These are phyloP conservation scores for Trachymyrmex cornetzi DNA, from an alignment of 1,140 invertebrate genomes.

Conservation along the genomic window DNA sequence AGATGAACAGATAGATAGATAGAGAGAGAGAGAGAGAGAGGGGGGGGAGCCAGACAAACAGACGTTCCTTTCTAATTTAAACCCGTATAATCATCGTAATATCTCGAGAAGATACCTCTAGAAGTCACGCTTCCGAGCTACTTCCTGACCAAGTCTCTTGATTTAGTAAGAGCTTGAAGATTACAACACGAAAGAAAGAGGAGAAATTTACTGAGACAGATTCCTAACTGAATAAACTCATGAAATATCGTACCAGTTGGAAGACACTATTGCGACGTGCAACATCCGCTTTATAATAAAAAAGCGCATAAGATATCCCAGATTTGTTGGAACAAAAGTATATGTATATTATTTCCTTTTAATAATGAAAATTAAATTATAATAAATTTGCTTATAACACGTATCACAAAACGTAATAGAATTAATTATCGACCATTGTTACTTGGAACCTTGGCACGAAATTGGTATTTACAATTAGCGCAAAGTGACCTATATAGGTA, in stretches of 20 bases:
- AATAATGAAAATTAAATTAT: constrained; percentile 2
- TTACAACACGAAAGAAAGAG: constrained; percentile 37
- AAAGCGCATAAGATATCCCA: neutral
- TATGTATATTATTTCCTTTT: neutral
- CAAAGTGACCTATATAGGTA: neutral
- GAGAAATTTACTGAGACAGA: constrained; percentile 50
- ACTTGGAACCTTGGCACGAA: neutral
- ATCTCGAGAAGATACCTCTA: constrained; percentile 40
- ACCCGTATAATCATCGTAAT: constrained; percentile 44
- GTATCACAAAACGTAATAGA: too few relatives aligned
- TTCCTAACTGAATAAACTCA: neutral
- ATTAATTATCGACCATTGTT: neutral
- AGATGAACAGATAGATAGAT: too few relatives aligned
- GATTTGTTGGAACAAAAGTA: neutral
- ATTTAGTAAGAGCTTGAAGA: constrained; percentile 37
- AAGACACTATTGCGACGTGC: neutral
- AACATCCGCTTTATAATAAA: constrained; percentile 1
- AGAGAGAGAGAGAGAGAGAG: neutral
- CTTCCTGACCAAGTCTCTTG: constrained; percentile 44
- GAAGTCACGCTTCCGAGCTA: constrained; percentile 55
- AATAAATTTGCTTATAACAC: neutral
- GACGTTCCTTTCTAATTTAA: constrained; percentile 37
- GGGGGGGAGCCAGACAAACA: too few relatives aligned
- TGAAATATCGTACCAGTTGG: neutral
- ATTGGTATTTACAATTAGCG: constrained; percentile 15